phyloP scores from a whole-genome alignment of 2,888 invertebrate species.

The Cosmorhoe ocellata region DNA sequence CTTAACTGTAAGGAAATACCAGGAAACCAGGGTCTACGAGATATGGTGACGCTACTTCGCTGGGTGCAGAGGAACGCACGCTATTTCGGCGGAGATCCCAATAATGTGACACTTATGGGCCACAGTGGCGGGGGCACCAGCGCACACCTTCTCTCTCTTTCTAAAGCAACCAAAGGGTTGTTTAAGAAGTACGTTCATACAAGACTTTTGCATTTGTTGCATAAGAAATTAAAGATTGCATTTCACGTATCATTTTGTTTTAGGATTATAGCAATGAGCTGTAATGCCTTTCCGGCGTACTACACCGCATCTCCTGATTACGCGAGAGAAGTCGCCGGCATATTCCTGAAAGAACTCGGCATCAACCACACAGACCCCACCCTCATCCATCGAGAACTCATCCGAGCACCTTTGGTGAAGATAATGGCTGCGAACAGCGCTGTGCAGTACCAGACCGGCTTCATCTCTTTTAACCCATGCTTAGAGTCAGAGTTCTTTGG shows the following conservation, averaged over 20 bases:
- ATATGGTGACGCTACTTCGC: slow-evolving; percentile 62
- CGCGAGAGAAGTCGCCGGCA: slow-evolving; percentile 27
- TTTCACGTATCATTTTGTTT: too few species aligned
- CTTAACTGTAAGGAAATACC: too few species aligned
- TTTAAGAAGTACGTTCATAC: slow-evolving; percentile 23
- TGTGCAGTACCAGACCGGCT: too few species aligned
- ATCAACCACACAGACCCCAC: slow-evolving; percentile 33
- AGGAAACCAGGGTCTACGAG: slow-evolving; percentile 26
- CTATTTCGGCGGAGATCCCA: slow-evolving; percentile 68
- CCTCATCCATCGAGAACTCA: too few species aligned
- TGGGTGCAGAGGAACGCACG: slow-evolving; percentile 67
- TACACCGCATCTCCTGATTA: slow-evolving; percentile 32
- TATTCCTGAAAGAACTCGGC: slow-evolving; percentile 57
- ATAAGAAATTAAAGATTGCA: too few species aligned
- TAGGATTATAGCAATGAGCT: slow-evolving; percentile 35
- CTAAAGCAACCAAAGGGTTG: slow-evolving; percentile 55
- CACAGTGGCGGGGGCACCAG: slow-evolving; percentile 68
- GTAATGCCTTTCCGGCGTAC: slow-evolving; percentile 32
- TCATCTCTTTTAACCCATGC: too few species aligned
- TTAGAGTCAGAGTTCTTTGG: too few species aligned
- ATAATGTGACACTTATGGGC: slow-evolving; percentile 65
- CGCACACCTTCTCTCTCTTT: slow-evolving; percentile 61
- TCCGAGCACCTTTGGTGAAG: too few species aligned
- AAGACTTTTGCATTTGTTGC: too few species aligned
- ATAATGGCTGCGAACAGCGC: too few species aligned